Percentiles rank a stretch among this genome's conserved stretches.
Conservation (phyloP, 1,140 invertebrate genomes). For the Nylanderia fulva region DNA sequence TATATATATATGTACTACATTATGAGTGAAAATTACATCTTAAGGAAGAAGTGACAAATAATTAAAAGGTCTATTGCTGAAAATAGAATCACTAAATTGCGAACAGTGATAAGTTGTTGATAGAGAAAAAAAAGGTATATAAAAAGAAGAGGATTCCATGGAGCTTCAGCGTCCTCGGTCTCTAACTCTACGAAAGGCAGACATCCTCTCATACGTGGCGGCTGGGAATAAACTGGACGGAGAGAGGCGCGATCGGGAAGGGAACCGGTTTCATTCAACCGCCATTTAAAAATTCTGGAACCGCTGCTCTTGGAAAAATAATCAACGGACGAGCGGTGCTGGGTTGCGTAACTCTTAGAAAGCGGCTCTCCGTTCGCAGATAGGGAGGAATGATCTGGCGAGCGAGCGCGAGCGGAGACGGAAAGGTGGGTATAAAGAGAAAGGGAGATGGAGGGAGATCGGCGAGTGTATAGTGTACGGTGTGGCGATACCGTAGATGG, state of each 20-base stretch:
- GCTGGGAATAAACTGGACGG: not conserved
- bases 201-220: slow-evolving; percentile 63
- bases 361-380: slow-evolving; percentile 70
- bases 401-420: slow-evolving; percentile 36
- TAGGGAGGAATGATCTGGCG: slow-evolving; percentile 48
- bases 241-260: slow-evolving; percentile 17
- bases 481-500: slow-evolving; percentile 64
- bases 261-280: slow-evolving; percentile 83
- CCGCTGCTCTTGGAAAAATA: slow-evolving; percentile 80
- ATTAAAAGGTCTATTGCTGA: no score
- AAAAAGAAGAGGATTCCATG: slow-evolving; percentile 3
- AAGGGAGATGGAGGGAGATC: slow-evolving; percentile 32
- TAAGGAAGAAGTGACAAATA: no score
- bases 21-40: no score
- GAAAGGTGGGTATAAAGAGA: slow-evolving; percentile 54
- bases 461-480: slow-evolving; percentile 34
- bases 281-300: slow-evolving; percentile 80
- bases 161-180: slow-evolving; percentile 46
- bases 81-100: no score
- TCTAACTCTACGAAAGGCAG: slow-evolving; percentile 58
- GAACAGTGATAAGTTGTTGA: no score
- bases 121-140: not conserved
- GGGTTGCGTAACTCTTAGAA: slow-evolving; percentile 81
- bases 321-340: slow-evolving; percentile 77
- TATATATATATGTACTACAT: no score